phyloP scores from a whole-genome alignment of 2,888 invertebrate species.

The Ormyrus rosae region DNA sequence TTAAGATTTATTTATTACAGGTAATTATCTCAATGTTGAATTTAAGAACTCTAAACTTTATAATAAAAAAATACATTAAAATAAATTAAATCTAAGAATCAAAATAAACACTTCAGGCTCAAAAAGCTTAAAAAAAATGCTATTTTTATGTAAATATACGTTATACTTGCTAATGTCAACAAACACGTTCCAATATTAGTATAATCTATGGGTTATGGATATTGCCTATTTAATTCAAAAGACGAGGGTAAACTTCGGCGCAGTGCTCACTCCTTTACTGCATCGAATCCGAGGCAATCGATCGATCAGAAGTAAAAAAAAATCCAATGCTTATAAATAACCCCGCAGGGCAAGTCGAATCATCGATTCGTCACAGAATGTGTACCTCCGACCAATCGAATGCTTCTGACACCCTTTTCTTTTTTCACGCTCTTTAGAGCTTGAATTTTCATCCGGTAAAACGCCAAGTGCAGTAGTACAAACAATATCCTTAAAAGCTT shows the following conservation, averaged over 20 bases:
- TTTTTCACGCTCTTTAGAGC: no score
- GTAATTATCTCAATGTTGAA: neutral
- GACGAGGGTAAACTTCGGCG: neutral
- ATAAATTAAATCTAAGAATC: no score
- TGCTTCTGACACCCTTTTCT: constrained; percentile 44
- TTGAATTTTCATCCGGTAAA: neutral
- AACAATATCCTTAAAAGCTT: no score
- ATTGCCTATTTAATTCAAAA: constrained; percentile 7
- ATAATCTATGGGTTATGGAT: neutral
- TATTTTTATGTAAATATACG: constrained; percentile 18
- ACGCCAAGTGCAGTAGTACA: neutral
- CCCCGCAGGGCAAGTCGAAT: constrained; percentile 42
- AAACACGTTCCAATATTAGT: neutral
- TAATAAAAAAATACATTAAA: no score
- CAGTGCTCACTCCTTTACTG: neutral
- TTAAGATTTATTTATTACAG: constrained; percentile 25
- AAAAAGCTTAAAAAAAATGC: neutral
- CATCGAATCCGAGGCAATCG: constrained; percentile 37
- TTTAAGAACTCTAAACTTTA: no score
- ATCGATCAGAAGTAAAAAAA: constrained; percentile 48
- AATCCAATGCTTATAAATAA: constrained; percentile 50
- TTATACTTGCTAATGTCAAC: neutral
- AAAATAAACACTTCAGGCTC: no score
- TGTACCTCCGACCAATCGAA: constrained; percentile 32
- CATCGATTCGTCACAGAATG: constrained; percentile 63